A percentile compares a stretch with the other conserved stretches of the same genome.
Conservation (phyloP, 2,113 vertebrate species). For the Carassius carassius region DNA sequence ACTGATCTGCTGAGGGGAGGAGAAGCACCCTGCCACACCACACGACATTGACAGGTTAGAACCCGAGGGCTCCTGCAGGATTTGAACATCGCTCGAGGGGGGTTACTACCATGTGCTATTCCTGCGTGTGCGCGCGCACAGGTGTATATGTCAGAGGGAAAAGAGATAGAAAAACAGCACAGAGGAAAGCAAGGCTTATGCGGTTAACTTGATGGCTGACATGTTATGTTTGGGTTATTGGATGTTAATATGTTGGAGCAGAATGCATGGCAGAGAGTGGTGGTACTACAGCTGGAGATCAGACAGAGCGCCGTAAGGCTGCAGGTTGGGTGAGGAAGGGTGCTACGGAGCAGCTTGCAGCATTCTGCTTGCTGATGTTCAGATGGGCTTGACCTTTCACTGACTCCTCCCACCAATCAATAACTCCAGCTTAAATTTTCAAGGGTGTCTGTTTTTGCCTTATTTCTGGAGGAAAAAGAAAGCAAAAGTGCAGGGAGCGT, state of each 20-base stretch:
- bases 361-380: constrained; percentile 43
- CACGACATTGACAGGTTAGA: constrained; percentile 83
- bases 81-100: constrained; percentile 82
- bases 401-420: constrained; percentile 56
- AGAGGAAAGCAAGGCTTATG: constrained; percentile 14
- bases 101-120: constrained; percentile 74
- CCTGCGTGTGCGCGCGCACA: constrained; percentile 58
- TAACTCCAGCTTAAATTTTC: constrained; percentile 59
- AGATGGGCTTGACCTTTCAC: constrained; percentile 52
- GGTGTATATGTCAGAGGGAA: constrained; percentile 18
- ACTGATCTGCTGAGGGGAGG: constrained; percentile 67
- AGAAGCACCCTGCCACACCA: constrained; percentile 60
- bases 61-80: constrained; percentile 84
- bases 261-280: constrained; percentile 10
- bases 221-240: constrained; percentile 35
- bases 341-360: neutral
- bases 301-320: constrained; percentile 28
- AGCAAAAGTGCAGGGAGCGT: neutral
- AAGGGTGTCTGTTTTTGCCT: constrained; percentile 53
- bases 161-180: constrained; percentile 41
- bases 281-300: constrained; percentile 25
- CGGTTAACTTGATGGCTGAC: constrained; percentile 41
- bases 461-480: constrained; percentile 35
- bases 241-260: constrained; percentile 22
- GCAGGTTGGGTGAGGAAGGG: constrained; percentile 46